Evolutionary conservation across 2,888 invertebrate genomes (phyloP).

Genomic region (Rhagium mordax): DNA sequence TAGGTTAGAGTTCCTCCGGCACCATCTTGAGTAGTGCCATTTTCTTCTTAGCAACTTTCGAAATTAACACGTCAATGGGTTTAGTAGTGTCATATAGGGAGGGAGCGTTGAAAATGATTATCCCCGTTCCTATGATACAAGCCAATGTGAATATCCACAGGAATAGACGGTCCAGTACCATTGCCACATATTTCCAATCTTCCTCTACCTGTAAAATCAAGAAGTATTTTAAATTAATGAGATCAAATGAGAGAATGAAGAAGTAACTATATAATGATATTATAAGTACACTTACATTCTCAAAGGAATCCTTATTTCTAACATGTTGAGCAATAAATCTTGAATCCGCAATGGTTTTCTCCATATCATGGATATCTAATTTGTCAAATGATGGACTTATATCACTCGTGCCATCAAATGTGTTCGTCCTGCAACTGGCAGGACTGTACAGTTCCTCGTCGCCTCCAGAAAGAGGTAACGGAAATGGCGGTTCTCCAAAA

Average conservation of each 20-base stretch:
- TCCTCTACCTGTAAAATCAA: conserved; percentile 84
- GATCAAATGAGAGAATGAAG: too few relatives aligned
- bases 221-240: too few relatives aligned
- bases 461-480: conserved; percentile 82
- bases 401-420: conserved; percentile 75
- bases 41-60: conserved; percentile 93
- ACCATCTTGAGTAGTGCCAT: conserved; percentile 91
- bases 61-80: conserved; percentile 91
- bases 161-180: conserved; percentile 97
- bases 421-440: conserved; percentile 69
- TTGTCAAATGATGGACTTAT: conserved; percentile 88
- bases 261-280: background rate
- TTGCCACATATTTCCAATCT: conserved; percentile 98
- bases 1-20: conserved; percentile 72
- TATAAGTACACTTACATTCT: conserved; percentile 81
- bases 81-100: conserved; percentile 92
- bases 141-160: conserved; percentile 96
- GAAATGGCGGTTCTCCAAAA: conserved; percentile 79
- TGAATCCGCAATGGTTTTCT: conserved; percentile 93
- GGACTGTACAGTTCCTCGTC: conserved; percentile 90
- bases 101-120: conserved; percentile 92
- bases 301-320: conserved; percentile 94
- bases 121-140: conserved; percentile 90
- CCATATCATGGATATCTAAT: conserved; percentile 87
- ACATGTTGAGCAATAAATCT: conserved; percentile 96